phyloP scores from a whole-genome alignment of 2,888 invertebrate genomes.

The Epsilonema sp. region DNA sequence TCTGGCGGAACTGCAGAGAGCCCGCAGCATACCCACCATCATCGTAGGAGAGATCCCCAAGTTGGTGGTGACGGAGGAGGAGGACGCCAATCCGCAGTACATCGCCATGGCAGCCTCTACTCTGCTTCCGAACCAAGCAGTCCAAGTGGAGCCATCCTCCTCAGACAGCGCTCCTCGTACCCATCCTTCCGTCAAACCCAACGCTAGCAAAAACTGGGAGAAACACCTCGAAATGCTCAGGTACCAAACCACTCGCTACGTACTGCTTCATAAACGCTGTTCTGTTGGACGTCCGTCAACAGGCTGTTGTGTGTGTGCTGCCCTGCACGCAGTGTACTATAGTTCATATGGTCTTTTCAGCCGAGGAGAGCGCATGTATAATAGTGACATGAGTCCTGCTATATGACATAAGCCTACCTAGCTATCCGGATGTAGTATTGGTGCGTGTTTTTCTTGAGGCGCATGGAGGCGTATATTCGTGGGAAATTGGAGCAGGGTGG shows the following conservation, averaged over 20 bases:
- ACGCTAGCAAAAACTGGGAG: neutral
- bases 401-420: too few relatives aligned
- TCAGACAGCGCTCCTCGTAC: too few relatives aligned
- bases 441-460: too few relatives aligned
- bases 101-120: constrained; percentile 10
- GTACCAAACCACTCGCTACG: neutral
- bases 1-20: constrained; percentile 14
- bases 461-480: constrained; percentile 42
- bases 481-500: too few relatives aligned
- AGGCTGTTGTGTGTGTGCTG: too few relatives aligned
- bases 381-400: too few relatives aligned
- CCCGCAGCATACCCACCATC: constrained; percentile 15
- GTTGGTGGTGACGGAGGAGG: constrained; percentile 13
- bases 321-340: too few relatives aligned
- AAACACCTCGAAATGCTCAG: neutral
- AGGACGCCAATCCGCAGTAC: constrained; percentile 3
- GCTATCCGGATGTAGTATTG: too few relatives aligned
- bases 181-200: neutral
- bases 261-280: neutral
- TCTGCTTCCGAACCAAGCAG: constrained; percentile 9
- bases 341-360: too few relatives aligned
- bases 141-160: constrained; percentile 3
- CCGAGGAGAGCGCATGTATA: too few relatives aligned
- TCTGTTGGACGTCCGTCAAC: too few relatives aligned
- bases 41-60: constrained; percentile 17